Evolutionary conservation across 1,140 invertebrate genomes (phyloP).

Genomic region (Drosophila lowei): DNA sequence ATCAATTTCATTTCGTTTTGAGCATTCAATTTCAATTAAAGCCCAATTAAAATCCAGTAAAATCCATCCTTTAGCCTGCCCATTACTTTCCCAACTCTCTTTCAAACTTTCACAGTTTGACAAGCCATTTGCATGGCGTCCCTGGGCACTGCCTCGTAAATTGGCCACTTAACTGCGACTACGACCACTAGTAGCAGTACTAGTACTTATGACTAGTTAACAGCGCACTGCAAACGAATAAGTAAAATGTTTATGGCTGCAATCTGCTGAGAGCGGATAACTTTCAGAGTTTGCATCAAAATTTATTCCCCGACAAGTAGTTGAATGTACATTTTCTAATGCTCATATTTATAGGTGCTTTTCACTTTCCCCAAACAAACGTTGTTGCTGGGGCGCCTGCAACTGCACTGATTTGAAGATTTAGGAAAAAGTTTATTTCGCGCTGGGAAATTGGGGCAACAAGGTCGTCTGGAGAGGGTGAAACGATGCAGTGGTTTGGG

Average conservation of each 20-base stretch:
- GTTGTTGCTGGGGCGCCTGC: constrained; percentile 15
- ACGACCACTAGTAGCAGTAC: no score
- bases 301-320: background rate
- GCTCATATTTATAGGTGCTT: constrained; percentile 35
- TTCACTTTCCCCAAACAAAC: constrained; percentile 14
- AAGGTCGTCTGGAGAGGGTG: constrained; percentile 14
- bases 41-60: constrained; percentile 15
- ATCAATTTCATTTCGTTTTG: background rate
- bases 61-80: background rate
- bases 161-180: constrained; percentile 31
- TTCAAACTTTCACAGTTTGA: constrained; percentile 12
- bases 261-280: constrained; percentile 3
- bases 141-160: constrained; percentile 25
- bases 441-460: constrained; percentile 3
- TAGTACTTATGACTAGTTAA: constrained; percentile 25
- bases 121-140: constrained; percentile 9
- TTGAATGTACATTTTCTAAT: constrained; percentile 36
- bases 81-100: constrained; percentile 4
- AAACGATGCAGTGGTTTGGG: background rate
- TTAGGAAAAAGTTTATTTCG: constrained; percentile 30
- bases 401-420: constrained; percentile 34
- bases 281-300: constrained; percentile 28
- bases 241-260: background rate
- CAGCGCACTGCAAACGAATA: background rate
- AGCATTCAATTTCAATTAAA: constrained; percentile 14